Base-by-base conservation (phyloP, 2,797 vertebrate genomes). In the Acanthurus tractus region DNA sequence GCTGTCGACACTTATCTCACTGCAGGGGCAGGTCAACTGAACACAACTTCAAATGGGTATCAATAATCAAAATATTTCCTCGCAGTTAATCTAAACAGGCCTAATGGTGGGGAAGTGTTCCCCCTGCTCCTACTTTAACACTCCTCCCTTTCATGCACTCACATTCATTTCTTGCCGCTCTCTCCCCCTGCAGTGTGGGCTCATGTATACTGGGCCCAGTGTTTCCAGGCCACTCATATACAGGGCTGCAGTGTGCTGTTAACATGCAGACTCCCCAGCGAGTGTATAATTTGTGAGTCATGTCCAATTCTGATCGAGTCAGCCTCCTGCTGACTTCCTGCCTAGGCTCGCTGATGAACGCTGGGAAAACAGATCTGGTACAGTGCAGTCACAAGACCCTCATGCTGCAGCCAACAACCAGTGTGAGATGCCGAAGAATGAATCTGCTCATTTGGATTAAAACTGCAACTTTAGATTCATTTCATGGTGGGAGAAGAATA, bases 261-360 rank as follows among this genome's bases (percentile, higher is more conserved):
- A 84, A 80, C 86, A 87, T 70, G 83, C 78, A 78, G 77, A 78
- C 87, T 84, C 87, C 86, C 87, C 48, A 63, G 83, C 42, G 72
- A 71, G 83, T 78, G 82, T 76, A 82, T 91, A 86, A 91, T 91
- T 89, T 91, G 88, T 74, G 84, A 92, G 88, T 85, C 81, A 77
- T 90, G 84, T 87, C 85, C 80, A 88, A 79, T 88, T 89, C 81
- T 22, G 79, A 86, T 85, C n/a, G 69, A 85, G 86, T 85, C 79
- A 46, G 81, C 78, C 83, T 81, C 90, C 83, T 84, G 86, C 87
- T 88, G 90, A 89, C 87, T 91, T 87, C 87, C 86, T 89, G 84
- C 73, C 67, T 65, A 36, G 10, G 58, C 64, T 54, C 4, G 18
- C 61, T 67, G 79, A 74, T 64, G 76, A 85, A 79, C 18, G 54